These are phyloP conservation scores for Suncus etruscus DNA, from an alignment of 2,113 vertebrate species.

Conservation along the genomic window DNA sequence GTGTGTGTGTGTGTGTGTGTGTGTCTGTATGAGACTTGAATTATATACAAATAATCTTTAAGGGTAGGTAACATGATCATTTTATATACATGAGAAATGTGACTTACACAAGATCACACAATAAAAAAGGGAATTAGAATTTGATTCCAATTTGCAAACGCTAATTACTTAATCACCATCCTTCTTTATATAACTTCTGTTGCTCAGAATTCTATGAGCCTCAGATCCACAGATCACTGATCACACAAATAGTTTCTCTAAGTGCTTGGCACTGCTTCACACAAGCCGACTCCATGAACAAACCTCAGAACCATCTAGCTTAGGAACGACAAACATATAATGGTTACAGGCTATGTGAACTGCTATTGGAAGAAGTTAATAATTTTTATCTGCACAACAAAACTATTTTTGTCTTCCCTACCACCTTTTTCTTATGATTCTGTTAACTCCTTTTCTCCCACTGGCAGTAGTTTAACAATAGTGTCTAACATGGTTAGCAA, in stretches of 20 bases:
- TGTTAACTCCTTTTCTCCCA: neutral
- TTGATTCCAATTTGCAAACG: conserved; percentile 26
- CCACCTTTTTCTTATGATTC: neutral
- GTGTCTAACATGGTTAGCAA: conserved; percentile 62
- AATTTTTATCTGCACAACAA: neutral
- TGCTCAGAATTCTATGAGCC: neutral
- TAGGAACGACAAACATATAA: neutral
- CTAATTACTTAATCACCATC: neutral
- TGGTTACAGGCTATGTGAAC: neutral
- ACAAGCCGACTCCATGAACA: neutral
- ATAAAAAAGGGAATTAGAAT: conserved; percentile 11
- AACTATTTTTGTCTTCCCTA: neutral
- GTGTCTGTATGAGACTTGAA: no score
- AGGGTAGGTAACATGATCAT: neutral
- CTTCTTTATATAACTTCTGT: neutral
- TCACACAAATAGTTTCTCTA: conserved; percentile 38
- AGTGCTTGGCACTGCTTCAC: conserved; percentile 6
- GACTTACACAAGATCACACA: neutral
- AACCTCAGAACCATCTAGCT: conserved; percentile 6
- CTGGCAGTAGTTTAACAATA: neutral
- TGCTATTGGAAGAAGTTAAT: neutral
- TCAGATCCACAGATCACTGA: conserved; percentile 3
- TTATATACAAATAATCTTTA: neutral
- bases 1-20: no score
- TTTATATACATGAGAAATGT: conserved; percentile 31